Conservation (phyloP, 2,888 invertebrate genomes). For the Heteromurus nitidus region DNA sequence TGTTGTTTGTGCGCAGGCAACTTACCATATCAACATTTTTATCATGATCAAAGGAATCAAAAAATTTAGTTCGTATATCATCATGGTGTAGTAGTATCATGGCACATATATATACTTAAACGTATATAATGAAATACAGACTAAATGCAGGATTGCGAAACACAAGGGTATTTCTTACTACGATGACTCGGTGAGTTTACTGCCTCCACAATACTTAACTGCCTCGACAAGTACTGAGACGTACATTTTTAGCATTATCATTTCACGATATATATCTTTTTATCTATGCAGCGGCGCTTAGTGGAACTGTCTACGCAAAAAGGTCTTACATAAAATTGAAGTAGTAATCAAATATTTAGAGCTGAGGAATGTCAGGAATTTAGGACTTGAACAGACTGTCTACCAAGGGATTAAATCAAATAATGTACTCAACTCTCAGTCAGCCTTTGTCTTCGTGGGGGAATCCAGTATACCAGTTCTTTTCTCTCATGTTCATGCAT, state of each 20-base stretch:
- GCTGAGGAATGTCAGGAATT: constrained; percentile 64
- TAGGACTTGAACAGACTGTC: constrained; percentile 60
- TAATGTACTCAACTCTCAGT: constrained; percentile 61
- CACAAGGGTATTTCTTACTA: no score
- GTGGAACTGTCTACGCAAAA: constrained; percentile 50
- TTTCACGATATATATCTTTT: constrained; percentile 7
- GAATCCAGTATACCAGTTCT: constrained; percentile 28
- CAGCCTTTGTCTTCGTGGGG: constrained; percentile 48
- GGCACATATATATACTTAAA: no score
- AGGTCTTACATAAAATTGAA: constrained; percentile 57
- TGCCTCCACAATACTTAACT: no score
- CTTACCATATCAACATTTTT: constrained; percentile 38
- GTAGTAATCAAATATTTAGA: constrained; percentile 66
- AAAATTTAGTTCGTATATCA: constrained; percentile 40
- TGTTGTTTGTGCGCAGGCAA: not conserved
- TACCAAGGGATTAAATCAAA: constrained; percentile 63
- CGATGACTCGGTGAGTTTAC: no score
- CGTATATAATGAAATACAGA: no score
- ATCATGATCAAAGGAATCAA: constrained; percentile 53
- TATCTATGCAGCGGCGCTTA: constrained; percentile 1
- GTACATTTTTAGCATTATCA: no score
- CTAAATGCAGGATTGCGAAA: no score
- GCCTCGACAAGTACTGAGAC: no score
- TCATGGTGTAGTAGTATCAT: not conserved
- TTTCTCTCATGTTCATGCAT: constrained; percentile 32